Percentiles rank a stretch among this genome's conserved stretches.
phyloP scores from a whole-genome alignment of 2,113 vertebrate species.

The Mesembrinibis cayennensis region DNA sequence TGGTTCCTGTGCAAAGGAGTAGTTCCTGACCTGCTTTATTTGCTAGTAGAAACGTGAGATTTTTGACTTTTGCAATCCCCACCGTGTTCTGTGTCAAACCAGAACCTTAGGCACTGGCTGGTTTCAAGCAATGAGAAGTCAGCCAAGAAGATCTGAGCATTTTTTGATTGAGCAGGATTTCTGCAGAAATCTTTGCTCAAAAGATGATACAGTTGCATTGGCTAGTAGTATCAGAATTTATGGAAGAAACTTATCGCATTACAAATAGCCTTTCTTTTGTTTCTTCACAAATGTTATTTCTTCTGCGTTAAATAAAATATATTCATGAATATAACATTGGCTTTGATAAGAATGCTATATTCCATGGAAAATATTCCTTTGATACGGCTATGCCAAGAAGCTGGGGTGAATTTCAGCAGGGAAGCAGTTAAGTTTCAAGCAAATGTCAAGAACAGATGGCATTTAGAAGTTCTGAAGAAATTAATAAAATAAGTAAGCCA shows the following conservation, averaged over 20 bases:
- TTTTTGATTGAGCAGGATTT: background rate
- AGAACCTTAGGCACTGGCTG: background rate
- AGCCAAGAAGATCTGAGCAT: background rate
- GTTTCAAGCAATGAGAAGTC: background rate
- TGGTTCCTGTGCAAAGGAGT: background rate
- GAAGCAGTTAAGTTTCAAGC: background rate
- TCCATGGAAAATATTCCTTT: background rate
- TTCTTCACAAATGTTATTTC: background rate
- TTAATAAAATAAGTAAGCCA: background rate
- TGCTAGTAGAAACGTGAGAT: background rate
- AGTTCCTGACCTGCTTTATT: constrained; percentile 21
- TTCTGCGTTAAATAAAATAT: background rate
- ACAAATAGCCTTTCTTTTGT: background rate
- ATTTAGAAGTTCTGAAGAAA: constrained; percentile 13
- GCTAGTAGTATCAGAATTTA: background rate
- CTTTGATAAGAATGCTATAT: background rate
- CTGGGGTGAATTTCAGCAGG: background rate
- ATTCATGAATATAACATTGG: background rate
- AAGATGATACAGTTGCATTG: background rate
- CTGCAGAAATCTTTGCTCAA: background rate
- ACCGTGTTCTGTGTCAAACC: background rate
- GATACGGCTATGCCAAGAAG: background rate
- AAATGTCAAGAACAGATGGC: background rate
- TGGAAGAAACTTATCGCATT: background rate
- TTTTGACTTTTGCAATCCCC: background rate